A percentile compares a stretch with the other conserved stretches of the same genome.
These are phyloP conservation scores for Girardinichthys multiradiatus DNA, from an alignment of 2,113 vertebrate species.

Conservation along the genomic window DNA sequence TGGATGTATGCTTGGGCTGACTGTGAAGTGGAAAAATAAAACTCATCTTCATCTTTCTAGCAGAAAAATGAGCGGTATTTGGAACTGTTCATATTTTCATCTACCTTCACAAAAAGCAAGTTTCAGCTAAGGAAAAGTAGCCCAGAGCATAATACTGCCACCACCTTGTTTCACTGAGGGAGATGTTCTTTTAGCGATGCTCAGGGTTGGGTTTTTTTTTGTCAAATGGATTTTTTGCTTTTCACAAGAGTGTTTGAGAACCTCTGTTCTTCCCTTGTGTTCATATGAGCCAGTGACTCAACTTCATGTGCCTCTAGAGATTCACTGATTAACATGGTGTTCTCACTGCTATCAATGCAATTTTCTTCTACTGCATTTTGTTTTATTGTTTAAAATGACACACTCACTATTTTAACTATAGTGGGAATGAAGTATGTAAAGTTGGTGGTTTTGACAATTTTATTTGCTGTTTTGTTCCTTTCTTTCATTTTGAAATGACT, in stretches of 20 bases:
- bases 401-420: not conserved
- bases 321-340: constrained; percentile 38
- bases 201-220: too few relatives aligned
- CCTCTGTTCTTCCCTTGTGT: not conserved
- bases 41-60: not conserved
- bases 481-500: not conserved
- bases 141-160: too few relatives aligned
- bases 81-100: not conserved
- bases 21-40: not conserved
- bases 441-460: not conserved
- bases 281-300: constrained; percentile 21
- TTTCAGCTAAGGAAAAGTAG: too few relatives aligned
- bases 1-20: not conserved
- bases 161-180: too few relatives aligned
- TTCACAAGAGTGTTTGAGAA: not conserved
- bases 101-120: too few relatives aligned
- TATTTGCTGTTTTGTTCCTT: not conserved
- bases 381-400: constrained; percentile 6
- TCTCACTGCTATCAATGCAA: constrained; percentile 38
- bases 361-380: constrained; percentile 29
- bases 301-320: constrained; percentile 60
- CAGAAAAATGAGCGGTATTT: not conserved
- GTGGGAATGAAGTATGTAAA: not conserved
- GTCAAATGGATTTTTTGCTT: too few relatives aligned
- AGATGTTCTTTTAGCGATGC: too few relatives aligned